Evolutionary conservation across 2,797 vertebrate species (phyloP).

Genomic region (Anniella stebbinsi): DNA sequence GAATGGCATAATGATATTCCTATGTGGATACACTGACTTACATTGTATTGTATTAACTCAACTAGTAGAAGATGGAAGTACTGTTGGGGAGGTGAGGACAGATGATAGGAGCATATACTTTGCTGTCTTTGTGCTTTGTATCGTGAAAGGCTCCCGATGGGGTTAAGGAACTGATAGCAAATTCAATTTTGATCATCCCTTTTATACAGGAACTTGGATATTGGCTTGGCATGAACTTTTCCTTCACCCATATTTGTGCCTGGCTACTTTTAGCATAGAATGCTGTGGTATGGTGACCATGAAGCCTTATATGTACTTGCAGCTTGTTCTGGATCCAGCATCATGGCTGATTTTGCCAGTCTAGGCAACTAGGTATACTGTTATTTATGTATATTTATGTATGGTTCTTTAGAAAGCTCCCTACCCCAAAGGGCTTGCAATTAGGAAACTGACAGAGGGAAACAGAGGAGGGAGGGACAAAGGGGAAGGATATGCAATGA

Average conservation of each 20-base stretch:
- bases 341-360: background rate
- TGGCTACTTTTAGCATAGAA: background rate
- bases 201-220: background rate
- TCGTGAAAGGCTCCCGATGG: background rate
- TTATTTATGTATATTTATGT: background rate
- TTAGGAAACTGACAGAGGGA: background rate
- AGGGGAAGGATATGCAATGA: background rate
- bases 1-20: background rate
- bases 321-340: background rate
- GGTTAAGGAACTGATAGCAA: background rate
- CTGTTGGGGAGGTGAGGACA: background rate
- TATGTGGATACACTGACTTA: background rate
- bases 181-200: background rate
- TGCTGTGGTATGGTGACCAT: background rate
- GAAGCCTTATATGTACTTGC: background rate
- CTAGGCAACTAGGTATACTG: background rate
- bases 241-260: background rate
- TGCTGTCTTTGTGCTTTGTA: background rate
- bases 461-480: background rate
- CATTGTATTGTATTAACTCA: background rate
- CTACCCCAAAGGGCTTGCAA: background rate
- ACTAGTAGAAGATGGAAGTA: background rate
- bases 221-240: background rate
- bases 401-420: background rate
- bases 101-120: background rate